These are phyloP conservation scores for Eristalis tenax DNA, from an alignment of 2,888 invertebrate genomes.

Conservation along the genomic window DNA sequence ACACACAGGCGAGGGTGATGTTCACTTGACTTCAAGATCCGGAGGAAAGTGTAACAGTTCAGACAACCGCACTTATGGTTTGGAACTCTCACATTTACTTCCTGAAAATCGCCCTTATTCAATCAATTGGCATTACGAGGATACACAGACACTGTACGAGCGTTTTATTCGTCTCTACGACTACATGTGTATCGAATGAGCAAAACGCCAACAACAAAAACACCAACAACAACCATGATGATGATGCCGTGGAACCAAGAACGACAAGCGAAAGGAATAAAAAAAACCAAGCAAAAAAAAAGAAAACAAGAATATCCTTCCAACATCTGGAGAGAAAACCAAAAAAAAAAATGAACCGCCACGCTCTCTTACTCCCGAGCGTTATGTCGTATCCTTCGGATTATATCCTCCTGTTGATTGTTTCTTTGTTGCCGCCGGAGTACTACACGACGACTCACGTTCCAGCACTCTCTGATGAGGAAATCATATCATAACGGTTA, in stretches of 20 bases:
- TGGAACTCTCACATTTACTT: slow-evolving; percentile 67
- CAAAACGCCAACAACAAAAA: slow-evolving; percentile 20
- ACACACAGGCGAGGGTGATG: slow-evolving; percentile 31
- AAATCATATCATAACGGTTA: slow-evolving; percentile 72
- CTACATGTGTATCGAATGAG: slow-evolving; percentile 44
- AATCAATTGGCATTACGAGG: slow-evolving; percentile 69
- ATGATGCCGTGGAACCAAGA: neutral
- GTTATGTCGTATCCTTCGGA: slow-evolving; percentile 65
- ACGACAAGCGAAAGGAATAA: slow-evolving; percentile 14
- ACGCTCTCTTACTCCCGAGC: slow-evolving; percentile 55
- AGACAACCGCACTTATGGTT: slow-evolving; percentile 70
- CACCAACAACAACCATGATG: neutral
- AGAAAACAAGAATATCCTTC: slow-evolving; percentile 28
- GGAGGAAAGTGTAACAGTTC: slow-evolving; percentile 71
- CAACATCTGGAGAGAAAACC: slow-evolving; percentile 40
- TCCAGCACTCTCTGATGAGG: slow-evolving; percentile 68
- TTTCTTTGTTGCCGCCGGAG: slow-evolving; percentile 68
- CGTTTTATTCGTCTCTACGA: slow-evolving; percentile 38
- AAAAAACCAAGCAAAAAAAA: neutral
- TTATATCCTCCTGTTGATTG: slow-evolving; percentile 72
- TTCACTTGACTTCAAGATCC: slow-evolving; percentile 70
- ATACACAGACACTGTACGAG: slow-evolving; percentile 29
- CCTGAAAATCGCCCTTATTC: slow-evolving; percentile 70
- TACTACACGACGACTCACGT: slow-evolving; percentile 69
- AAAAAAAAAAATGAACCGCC: slow-evolving; percentile 53